Percentiles rank a stretch among this genome's conserved stretches.
These are phyloP conservation scores for Cyclargus thomasi DNA, from an alignment of 1,140 invertebrate species.

Conservation along the genomic window DNA sequence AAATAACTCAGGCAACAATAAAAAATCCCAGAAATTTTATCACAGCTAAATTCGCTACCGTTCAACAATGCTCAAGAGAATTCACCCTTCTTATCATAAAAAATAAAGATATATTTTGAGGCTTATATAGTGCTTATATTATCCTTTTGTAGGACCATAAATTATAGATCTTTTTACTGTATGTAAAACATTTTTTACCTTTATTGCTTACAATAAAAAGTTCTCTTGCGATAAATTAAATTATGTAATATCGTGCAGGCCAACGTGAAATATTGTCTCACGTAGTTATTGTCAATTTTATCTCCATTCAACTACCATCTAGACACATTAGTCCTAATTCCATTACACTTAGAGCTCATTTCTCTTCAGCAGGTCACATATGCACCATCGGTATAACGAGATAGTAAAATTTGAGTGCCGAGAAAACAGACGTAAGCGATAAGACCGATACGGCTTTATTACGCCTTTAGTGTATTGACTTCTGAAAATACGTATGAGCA, in stretches of 20 bases:
- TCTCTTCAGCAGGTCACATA: conserved; percentile 20
- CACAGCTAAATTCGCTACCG: background rate
- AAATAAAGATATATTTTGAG: conserved; percentile 12
- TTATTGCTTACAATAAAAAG: conserved; percentile 2
- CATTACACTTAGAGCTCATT: conserved; percentile 1
- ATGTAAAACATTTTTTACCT: conserved; percentile 8
- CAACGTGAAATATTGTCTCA: background rate
- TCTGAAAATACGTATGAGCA: conserved; percentile 46
- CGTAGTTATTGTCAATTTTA: conserved; percentile 1
- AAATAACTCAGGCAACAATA: background rate
- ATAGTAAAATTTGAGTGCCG: conserved; percentile 44
- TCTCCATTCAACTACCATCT: background rate
- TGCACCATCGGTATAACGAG: conserved; percentile 38
- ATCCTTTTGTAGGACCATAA: conserved; percentile 14
- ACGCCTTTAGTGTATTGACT: conserved; percentile 56
- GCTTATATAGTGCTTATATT: background rate
- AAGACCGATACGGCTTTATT: conserved; percentile 46
- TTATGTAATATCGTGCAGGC: background rate
- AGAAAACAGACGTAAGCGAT: conserved; percentile 33
- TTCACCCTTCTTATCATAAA: conserved; percentile 16
- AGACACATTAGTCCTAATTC: background rate
- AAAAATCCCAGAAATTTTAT: background rate
- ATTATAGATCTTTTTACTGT: conserved; percentile 11
- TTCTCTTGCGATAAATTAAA: background rate
- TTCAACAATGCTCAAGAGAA: background rate